Evolutionary conservation across 1,140 invertebrate genomes (phyloP), one percentile per base, ranked within the genome.

Genomic region (Bombus superbus): DNA sequence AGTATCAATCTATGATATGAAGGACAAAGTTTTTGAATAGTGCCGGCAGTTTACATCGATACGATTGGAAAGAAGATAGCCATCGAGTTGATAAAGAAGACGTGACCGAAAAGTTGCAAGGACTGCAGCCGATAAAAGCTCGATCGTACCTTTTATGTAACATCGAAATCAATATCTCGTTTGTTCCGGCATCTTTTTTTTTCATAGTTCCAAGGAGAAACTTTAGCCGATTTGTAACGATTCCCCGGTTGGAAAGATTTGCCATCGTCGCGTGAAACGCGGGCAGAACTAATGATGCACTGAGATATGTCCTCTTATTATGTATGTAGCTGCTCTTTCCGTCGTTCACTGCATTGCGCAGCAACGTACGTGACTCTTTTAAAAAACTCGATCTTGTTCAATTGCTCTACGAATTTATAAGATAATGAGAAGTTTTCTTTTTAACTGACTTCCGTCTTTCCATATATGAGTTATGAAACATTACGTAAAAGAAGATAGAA

Each of bases 281-380:
- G 2, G 28, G 25, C 22, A 22, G 25, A 66, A 64, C 10, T 42
- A 42, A 62, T 28, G 38, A 3, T 22, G 25, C 11, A 38, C 47
- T 13, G 25, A 25, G 59, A 40, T 42, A 4, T 57, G 22, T 9
- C 18, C 47, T 13, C 18, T 13, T 57, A 28, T 22, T 62, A 38
- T 47, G 18, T 32, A 32, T 66, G 40, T 44, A 22, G 15, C 25
- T 44, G 25, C 13, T 79, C 69, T 78, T 44, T 64, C 66, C 42
- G n/a, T 68, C 22, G 32, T 59, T 81, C 32, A 83, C 28, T 79
- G 87, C 83, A 89, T 86, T 88, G 87, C 87, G 88, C 64, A 59
- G 64, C 53, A 53, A 86, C 68, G 32, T 88, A 73, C 75, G 80
- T 62, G 53, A 66, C 59, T 78, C 66, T 66, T 81, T 85, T 84